A percentile compares a stretch with the other conserved stretches of the same genome.
Conservation (phyloP, 2,888 invertebrate species). For the Platycnemis pennipes region DNA sequence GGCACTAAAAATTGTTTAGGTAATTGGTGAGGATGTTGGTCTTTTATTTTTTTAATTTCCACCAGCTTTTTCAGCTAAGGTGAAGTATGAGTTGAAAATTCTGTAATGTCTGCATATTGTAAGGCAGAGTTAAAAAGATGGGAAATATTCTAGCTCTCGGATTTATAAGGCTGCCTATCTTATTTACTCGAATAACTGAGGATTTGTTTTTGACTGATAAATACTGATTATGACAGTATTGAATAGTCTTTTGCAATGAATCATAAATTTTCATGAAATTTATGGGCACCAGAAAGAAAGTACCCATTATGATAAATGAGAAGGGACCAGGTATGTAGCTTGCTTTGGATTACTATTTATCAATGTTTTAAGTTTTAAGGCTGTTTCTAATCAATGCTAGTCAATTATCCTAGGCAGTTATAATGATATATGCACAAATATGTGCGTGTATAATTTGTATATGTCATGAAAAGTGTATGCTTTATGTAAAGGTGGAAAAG, state of each 20-base stretch:
- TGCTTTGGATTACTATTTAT: constrained; percentile 29
- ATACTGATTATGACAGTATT: not conserved
- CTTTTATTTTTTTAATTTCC: not conserved
- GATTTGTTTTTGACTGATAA: constrained; percentile 29
- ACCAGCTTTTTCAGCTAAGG: not conserved
- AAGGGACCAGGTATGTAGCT: constrained; percentile 40
- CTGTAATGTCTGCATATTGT: not conserved
- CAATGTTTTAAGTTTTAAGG: constrained; percentile 35
- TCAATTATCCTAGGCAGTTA: constrained; percentile 4
- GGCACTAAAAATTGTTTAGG: constrained; percentile 26
- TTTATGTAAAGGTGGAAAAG: no score
- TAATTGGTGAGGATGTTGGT: not conserved
- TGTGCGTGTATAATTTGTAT: no score
- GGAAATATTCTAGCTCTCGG: not conserved
- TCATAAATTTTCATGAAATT: not conserved
- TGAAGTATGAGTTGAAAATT: not conserved
- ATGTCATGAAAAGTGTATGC: no score
- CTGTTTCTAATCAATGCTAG: constrained; percentile 45
- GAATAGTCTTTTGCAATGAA: not conserved
- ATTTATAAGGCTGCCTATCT: constrained; percentile 14
- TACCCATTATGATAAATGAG: not conserved
- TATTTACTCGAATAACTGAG: constrained; percentile 42
- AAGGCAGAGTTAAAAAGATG: not conserved
- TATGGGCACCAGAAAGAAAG: not conserved
- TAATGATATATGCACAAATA: not conserved